Conservation (phyloP, 2,797 vertebrate genomes). For the Tokudaia tokunoshimensis region DNA sequence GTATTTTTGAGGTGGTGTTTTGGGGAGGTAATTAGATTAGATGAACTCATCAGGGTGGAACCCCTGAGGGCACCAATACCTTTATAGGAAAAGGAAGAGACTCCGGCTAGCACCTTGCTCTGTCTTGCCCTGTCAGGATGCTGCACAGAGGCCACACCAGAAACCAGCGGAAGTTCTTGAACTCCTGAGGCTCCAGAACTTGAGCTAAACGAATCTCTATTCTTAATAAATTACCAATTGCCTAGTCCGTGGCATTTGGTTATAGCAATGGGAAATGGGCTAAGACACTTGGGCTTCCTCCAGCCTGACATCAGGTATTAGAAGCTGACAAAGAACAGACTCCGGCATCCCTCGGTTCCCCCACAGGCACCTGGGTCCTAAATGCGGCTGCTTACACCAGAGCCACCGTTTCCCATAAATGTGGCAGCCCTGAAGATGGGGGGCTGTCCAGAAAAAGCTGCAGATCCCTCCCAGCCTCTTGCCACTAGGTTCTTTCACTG, state of each 20-base stretch:
- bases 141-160: neutral
- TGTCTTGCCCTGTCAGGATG: no score
- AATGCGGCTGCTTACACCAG: accelerated
- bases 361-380: neutral
- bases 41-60: neutral
- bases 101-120: neutral
- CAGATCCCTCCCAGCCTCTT: no score
- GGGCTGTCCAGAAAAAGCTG: neutral
- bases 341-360: neutral
- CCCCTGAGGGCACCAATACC: neutral
- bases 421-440: accelerated
- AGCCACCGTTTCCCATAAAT: accelerated
- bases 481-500: accelerated
- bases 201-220: neutral
- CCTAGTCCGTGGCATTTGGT: neutral
- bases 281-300: neutral
- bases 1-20: neutral
- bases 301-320: neutral
- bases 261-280: neutral
- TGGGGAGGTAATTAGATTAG: neutral
- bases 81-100: neutral
- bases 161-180: no score
- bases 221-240: neutral
- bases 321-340: no score
- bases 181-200: neutral